These are phyloP conservation scores for Adelognathus sp. DNA, from an alignment of 2,888 invertebrate genomes.

Conservation along the genomic window DNA sequence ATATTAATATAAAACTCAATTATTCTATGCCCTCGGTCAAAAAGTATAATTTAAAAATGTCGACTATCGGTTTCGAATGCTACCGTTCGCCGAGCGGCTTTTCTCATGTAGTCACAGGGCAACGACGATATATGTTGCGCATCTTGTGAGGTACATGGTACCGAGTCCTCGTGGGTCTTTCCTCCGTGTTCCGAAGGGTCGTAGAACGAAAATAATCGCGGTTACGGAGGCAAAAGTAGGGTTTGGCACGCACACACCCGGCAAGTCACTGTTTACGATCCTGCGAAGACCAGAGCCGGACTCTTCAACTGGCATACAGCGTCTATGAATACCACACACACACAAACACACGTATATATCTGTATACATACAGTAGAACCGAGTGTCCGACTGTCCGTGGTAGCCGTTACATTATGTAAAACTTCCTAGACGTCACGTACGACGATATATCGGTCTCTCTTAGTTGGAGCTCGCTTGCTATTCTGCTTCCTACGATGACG, in stretches of 20 bases:
- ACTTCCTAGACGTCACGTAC: conserved; percentile 47
- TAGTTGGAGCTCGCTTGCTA: background rate
- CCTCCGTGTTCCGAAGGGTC: conserved; percentile 9
- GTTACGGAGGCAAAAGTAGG: conserved; percentile 47
- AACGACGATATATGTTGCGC: conserved; percentile 14
- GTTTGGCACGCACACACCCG: conserved; percentile 52
- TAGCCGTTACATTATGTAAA: conserved; percentile 56
- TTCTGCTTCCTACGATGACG: conserved; percentile 22
- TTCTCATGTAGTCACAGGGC: background rate
- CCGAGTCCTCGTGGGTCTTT: conserved; percentile 13
- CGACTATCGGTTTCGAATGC: background rate
- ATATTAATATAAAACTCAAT: no score
- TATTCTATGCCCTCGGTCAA: background rate
- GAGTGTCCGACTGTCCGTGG: conserved; percentile 43
- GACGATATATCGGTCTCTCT: conserved; percentile 30
- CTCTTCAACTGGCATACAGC: conserved; percentile 31
- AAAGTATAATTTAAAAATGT: background rate
- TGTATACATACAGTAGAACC: conserved; percentile 14
- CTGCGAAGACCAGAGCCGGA: conserved; percentile 32
- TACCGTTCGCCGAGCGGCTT: background rate
- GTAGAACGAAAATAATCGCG: conserved; percentile 49
- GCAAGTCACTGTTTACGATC: conserved; percentile 47
- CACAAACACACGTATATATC: conserved; percentile 11
- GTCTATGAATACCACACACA: conserved; percentile 14
- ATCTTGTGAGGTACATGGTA: conserved; percentile 34